Conservation (phyloP, 2,888 invertebrate species). For the Lycaena phlaeas region DNA sequence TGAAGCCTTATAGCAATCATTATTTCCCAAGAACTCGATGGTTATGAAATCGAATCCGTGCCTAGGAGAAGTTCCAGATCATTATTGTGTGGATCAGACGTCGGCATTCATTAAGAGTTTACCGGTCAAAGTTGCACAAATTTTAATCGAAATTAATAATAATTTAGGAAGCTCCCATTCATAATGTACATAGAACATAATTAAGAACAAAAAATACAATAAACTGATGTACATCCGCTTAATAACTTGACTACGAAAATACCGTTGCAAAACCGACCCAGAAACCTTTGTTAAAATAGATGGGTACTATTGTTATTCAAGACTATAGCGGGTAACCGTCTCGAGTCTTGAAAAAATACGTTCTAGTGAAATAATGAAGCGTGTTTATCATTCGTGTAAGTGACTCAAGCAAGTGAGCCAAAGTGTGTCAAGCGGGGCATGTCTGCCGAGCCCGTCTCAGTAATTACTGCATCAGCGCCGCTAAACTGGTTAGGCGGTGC, state of each 20-base stretch:
- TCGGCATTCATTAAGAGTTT: too few species aligned
- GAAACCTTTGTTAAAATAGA: conserved; percentile 47
- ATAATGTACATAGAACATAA: neutral
- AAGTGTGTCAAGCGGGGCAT: conserved; percentile 33
- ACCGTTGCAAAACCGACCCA: conserved; percentile 53
- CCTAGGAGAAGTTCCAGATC: too few species aligned
- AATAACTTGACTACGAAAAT: conserved; percentile 26
- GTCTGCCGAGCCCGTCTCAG: conserved; percentile 38
- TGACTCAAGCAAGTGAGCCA: conserved; percentile 32
- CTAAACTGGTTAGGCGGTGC: conserved; percentile 50
- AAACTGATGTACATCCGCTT: conserved; percentile 1
- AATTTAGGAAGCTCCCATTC: neutral
- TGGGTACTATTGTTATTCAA: conserved; percentile 46
- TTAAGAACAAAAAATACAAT: neutral
- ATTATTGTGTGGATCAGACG: too few species aligned
- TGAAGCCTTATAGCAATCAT: too few species aligned
- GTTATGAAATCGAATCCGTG: too few species aligned
- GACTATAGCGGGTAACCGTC: conserved; percentile 38
- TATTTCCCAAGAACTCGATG: too few species aligned
- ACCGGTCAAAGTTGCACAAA: too few species aligned
- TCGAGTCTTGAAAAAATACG: conserved; percentile 32
- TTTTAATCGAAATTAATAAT: neutral
- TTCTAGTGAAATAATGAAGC: conserved; percentile 31
- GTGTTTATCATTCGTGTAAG: conserved; percentile 31
- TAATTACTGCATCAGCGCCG: conserved; percentile 57